phyloP scores from a whole-genome alignment of 2,888 invertebrate genomes.

The Lumbricus terrestris region DNA sequence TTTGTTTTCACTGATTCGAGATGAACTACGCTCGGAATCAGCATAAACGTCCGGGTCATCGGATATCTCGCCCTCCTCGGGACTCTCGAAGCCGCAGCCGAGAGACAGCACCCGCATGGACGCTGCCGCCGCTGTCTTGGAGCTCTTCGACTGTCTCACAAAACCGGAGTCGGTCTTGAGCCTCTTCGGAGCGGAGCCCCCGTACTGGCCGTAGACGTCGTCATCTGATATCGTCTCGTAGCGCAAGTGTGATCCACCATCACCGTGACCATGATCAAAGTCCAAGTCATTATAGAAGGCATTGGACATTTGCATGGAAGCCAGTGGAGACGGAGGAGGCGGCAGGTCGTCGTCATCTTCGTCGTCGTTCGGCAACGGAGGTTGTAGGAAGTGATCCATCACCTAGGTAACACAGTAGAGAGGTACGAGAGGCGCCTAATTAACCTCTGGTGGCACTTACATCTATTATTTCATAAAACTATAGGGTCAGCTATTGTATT shows the following conservation, averaged over 20 bases:
- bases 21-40: background rate
- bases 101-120: background rate
- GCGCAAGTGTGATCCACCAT: slow-evolving; percentile 37
- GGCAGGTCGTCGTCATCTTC: slow-evolving; percentile 21
- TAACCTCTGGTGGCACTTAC: background rate
- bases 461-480: background rate
- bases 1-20: slow-evolving; percentile 17
- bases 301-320: slow-evolving; percentile 48
- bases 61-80: slow-evolving; percentile 24
- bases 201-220: background rate
- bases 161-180: background rate
- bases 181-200: background rate
- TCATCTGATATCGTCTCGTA: background rate
- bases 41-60: slow-evolving; percentile 16
- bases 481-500: too few species aligned
- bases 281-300: slow-evolving; percentile 43
- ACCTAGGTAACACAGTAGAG: slow-evolving; percentile 13
- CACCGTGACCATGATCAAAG: slow-evolving; percentile 46
- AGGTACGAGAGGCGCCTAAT: background rate
- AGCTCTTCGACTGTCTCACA: background rate
- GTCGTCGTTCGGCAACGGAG: background rate
- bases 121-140: background rate
- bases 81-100: background rate
- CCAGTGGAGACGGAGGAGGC: slow-evolving; percentile 37
- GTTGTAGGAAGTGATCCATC: background rate